These are phyloP conservation scores for Drosophila aldrichi DNA, from an alignment of 2,888 invertebrate species.

Conservation along the genomic window DNA sequence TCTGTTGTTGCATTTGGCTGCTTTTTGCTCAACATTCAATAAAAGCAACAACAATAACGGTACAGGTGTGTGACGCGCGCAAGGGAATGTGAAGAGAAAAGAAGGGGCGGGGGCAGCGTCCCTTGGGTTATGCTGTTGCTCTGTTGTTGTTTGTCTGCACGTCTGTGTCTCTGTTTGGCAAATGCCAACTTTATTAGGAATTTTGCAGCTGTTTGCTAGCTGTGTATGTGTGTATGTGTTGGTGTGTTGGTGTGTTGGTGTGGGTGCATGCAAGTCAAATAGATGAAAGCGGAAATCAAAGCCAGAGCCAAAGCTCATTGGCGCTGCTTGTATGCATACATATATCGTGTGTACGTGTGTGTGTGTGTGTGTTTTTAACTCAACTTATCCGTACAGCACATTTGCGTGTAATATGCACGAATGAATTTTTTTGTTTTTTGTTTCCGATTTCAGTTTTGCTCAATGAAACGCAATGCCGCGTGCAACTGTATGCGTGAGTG, in stretches of 20 bases:
- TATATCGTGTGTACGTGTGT: neutral
- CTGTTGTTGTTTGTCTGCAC: constrained; percentile 55
- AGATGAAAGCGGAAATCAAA: constrained; percentile 36
- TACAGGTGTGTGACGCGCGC: neutral
- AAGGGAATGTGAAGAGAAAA: no score
- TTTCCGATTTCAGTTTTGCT: constrained; percentile 53
- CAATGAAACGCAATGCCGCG: constrained; percentile 61
- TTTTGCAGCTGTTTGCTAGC: constrained; percentile 43
- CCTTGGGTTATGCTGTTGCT: constrained; percentile 32
- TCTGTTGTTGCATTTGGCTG: constrained; percentile 24
- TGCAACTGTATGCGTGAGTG: constrained; percentile 8
- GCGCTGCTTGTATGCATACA: neutral
- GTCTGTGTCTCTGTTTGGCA: constrained; percentile 73
- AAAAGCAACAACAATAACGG: constrained; percentile 41
- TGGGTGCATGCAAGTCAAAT: constrained; percentile 40
- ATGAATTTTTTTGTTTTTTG: constrained; percentile 23
- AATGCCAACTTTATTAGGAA: constrained; percentile 80
- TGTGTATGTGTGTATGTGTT: neutral
- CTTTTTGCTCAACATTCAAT: constrained; percentile 57
- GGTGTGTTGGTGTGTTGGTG: neutral
- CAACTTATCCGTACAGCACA: constrained; percentile 22
- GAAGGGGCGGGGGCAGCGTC: neutral
- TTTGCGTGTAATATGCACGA: constrained; percentile 40
- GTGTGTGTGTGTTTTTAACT: constrained; percentile 7
- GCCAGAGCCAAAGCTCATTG: constrained; percentile 31